These are phyloP conservation scores for Corythoichthys haematopterus DNA, from an alignment of 2,113 vertebrate genomes.

Conservation along the genomic window DNA sequence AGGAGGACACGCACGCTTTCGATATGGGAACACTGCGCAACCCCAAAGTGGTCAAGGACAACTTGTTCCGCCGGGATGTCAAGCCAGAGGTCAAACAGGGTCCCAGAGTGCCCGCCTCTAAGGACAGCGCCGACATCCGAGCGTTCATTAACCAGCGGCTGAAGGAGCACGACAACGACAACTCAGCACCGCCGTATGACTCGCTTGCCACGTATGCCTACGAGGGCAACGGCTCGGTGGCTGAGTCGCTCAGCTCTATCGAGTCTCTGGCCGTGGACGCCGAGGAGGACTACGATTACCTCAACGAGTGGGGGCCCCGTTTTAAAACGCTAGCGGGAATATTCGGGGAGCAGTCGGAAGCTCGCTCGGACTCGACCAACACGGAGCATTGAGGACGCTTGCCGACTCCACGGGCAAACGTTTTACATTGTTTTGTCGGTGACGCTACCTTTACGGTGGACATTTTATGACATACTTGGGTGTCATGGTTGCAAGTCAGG, in stretches of 20 bases:
- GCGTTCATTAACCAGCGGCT: slow-evolving; percentile 90
- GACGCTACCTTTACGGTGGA: slow-evolving; percentile 5
- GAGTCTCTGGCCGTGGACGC: slow-evolving; percentile 78
- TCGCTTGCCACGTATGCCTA: slow-evolving; percentile 95
- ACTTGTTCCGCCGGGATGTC: slow-evolving; percentile 86
- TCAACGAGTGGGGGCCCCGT: slow-evolving; percentile 91
- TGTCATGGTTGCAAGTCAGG: not conserved
- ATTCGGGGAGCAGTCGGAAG: slow-evolving; percentile 83
- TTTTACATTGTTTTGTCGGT: slow-evolving; percentile 35
- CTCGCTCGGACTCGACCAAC: slow-evolving; percentile 58
- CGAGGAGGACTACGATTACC: slow-evolving; percentile 90
- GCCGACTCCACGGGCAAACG: slow-evolving; percentile 36
- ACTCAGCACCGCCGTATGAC: slow-evolving; percentile 87
- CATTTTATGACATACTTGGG: not conserved
- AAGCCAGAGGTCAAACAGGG: slow-evolving; percentile 81
- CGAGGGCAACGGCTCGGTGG: slow-evolving; percentile 87
- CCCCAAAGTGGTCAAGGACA: slow-evolving; percentile 90
- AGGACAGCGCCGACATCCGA: slow-evolving; percentile 87
- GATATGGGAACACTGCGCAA: slow-evolving; percentile 96
- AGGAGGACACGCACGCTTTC: slow-evolving; percentile 97
- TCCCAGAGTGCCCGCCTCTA: slow-evolving; percentile 58
- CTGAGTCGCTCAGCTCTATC: slow-evolving; percentile 93
- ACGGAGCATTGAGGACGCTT: slow-evolving; percentile 66
- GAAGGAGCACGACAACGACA: slow-evolving; percentile 85
- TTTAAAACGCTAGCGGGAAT: slow-evolving; percentile 94